These are phyloP conservation scores for Spilarctia lutea DNA, from an alignment of 2,888 invertebrate genomes.

Conservation along the genomic window DNA sequence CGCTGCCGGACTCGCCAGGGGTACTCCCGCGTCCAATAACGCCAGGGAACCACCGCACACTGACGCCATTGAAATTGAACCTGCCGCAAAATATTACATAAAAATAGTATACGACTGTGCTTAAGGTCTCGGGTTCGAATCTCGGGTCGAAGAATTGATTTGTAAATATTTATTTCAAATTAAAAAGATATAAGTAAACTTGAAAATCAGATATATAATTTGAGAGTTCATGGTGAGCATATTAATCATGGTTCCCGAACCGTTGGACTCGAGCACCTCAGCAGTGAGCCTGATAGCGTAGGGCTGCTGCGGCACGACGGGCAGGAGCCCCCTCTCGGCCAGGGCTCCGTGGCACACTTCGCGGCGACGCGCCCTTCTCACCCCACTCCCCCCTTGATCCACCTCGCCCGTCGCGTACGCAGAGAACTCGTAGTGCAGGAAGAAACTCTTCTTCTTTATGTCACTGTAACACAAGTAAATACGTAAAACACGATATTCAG, in stretches of 20 bases:
- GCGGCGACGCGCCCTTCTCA: conserved; percentile 93
- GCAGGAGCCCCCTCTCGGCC: conserved; percentile 95
- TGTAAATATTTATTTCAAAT: too few species aligned
- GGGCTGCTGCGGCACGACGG: conserved; percentile 94
- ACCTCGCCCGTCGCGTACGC: conserved; percentile 99
- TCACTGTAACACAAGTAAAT: too few species aligned
- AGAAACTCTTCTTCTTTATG: conserved; percentile 91
- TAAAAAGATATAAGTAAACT: too few species aligned
- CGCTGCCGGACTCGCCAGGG: conserved; percentile 91
- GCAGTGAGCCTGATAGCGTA: conserved; percentile 96
- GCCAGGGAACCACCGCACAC: conserved; percentile 98
- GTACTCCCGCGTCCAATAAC: conserved; percentile 98
- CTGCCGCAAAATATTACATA: conserved; percentile 70
- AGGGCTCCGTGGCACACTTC: conserved; percentile 99
- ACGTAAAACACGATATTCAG: too few species aligned
- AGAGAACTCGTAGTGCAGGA: conserved; percentile 99
- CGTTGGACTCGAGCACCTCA: conserved; percentile 90
- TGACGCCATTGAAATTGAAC: conserved; percentile 99
- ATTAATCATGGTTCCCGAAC: not conserved
- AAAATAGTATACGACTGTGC: too few species aligned
- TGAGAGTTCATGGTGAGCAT: too few species aligned
- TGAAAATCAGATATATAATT: too few species aligned
- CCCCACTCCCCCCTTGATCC: conserved; percentile 86
- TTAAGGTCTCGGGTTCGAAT: too few species aligned
- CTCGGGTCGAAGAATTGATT: too few species aligned